Conservation (phyloP, 2,113 vertebrate species). For the Lipophrys pholis region DNA sequence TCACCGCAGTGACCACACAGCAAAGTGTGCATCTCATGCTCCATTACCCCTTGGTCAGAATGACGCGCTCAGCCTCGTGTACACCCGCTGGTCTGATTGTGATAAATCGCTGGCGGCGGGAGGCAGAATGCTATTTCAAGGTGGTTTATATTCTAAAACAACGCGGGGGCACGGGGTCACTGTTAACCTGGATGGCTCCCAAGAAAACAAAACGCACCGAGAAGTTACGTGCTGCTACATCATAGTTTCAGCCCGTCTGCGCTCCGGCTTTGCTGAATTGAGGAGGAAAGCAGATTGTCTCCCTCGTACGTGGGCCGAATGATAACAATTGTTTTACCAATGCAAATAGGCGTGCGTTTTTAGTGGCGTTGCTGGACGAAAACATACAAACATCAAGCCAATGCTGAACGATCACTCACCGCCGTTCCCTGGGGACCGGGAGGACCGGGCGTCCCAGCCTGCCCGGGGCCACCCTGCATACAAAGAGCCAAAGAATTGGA, state of each 20-base stretch:
- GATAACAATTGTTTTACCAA: conserved; percentile 40
- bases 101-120: conserved; percentile 76
- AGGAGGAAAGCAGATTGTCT: conserved; percentile 38
- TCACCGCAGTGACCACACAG: conserved; percentile 67
- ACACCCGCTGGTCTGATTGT: conserved; percentile 72
- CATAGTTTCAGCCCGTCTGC: conserved; percentile 28
- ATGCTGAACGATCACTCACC: conserved; percentile 84
- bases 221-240: conserved; percentile 31
- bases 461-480: conserved; percentile 87
- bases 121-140: conserved; percentile 79
- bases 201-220: conserved; percentile 62
- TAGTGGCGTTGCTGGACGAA: not conserved
- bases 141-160: conserved; percentile 81
- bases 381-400: not conserved
- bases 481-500: conserved; percentile 29
- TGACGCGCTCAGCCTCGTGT: conserved; percentile 18
- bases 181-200: conserved; percentile 68
- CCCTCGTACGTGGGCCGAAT: conserved; percentile 37
- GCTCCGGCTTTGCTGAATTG: conserved; percentile 21
- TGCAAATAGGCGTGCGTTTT: conserved; percentile 27
- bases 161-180: conserved; percentile 68
- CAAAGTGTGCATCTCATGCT: conserved; percentile 77
- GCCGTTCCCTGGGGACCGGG: conserved; percentile 91
- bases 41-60: conserved; percentile 78
- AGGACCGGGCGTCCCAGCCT: conserved; percentile 86